Percentiles rank a stretch among this genome's conserved stretches.
Conservation (phyloP, 2,113 vertebrate species). For the Cercopithecus mona region DNA sequence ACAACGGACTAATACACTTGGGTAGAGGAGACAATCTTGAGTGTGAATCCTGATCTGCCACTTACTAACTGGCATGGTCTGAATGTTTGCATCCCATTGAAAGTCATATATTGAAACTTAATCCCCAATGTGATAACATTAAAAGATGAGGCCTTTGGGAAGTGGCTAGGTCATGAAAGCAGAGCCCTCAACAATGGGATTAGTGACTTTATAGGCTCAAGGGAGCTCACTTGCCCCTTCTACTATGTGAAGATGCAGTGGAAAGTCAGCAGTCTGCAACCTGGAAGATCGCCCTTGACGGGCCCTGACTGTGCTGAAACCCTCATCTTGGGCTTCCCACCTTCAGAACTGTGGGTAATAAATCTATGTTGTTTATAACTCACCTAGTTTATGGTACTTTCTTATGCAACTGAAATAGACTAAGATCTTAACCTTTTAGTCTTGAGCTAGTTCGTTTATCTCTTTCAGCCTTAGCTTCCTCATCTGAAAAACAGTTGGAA, state of each 20-base stretch:
- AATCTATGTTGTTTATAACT: neutral
- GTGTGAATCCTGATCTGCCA: neutral
- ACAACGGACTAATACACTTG: no score
- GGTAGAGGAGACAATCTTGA: neutral
- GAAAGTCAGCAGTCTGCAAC: neutral
- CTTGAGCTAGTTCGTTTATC: neutral
- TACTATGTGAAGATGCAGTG: no score
- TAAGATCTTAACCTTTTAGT: neutral
- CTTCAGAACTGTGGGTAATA: neutral
- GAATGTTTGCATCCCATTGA: neutral
- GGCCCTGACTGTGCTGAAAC: neutral
- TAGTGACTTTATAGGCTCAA: neutral
- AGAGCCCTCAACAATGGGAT: neutral
- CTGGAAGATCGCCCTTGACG: accelerated
- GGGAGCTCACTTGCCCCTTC: no score
- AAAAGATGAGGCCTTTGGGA: neutral
- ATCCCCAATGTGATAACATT: neutral
- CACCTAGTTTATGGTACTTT: neutral
- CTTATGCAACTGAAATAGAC: neutral
- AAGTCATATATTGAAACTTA: neutral
- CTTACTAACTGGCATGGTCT: neutral
- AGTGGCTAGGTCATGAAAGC: neutral
- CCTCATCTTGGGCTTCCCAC: neutral
- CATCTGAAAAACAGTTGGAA: neutral
- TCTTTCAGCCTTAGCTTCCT: neutral